phyloP scores from a whole-genome alignment of 2,888 invertebrate species.

The Bimastos eiseni region DNA sequence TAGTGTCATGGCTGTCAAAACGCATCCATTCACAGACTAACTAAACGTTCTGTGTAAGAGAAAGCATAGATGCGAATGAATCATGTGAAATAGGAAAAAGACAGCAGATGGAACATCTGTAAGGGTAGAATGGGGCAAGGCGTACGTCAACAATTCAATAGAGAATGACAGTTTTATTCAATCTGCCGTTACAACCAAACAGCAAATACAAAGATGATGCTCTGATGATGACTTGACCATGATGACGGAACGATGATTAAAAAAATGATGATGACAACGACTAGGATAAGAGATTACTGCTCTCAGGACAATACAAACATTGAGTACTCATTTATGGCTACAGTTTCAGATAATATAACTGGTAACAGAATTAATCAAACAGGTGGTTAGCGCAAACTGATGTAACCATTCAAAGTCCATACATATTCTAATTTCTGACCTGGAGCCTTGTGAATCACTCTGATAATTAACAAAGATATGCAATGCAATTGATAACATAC shows the following conservation, averaged over 20 bases:
- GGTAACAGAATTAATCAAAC: neutral
- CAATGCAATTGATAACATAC: neutral
- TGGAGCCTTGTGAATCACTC: neutral
- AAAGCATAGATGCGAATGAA: no score
- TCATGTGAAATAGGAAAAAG: no score
- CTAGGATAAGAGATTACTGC: neutral
- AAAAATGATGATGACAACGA: slow-evolving; percentile 13
- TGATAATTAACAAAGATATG: slow-evolving; percentile 5
- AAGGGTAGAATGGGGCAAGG: no score
- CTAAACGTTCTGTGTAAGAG: no score
- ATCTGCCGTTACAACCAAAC: neutral
- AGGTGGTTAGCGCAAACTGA: neutral
- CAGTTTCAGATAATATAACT: neutral
- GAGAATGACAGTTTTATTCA: neutral
- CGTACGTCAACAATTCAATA: neutral
- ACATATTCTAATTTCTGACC: neutral
- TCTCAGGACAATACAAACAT: neutral
- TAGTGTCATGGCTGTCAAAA: no score
- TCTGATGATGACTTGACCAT: neutral
- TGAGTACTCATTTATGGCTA: neutral
- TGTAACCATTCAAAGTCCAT: neutral
- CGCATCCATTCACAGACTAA: no score
- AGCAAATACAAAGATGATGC: slow-evolving; percentile 4
- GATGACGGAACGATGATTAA: neutral
- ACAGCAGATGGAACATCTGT: no score